Evolutionary conservation across 2,888 invertebrate species (phyloP).

Genomic region (Iphiclides podalirius): DNA sequence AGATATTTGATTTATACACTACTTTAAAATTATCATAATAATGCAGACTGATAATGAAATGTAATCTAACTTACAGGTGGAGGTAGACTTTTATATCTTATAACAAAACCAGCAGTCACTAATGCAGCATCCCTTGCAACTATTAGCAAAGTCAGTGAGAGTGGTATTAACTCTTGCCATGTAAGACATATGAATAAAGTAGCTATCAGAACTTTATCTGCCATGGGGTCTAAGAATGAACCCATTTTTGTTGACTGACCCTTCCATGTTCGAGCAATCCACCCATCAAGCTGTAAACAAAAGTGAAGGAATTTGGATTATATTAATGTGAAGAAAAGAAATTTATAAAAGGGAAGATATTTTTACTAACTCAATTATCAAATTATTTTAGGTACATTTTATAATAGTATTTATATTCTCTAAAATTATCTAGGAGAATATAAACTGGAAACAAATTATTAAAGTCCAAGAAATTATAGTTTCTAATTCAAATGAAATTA

Average conservation of each 20-base stretch:
- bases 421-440: too few species aligned
- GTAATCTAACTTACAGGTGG: constrained; percentile 93
- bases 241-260: constrained; percentile 96
- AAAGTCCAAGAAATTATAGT: too few species aligned
- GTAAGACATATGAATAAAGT: constrained; percentile 93
- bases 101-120: constrained; percentile 91
- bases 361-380: too few species aligned
- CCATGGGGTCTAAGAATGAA: constrained; percentile 97
- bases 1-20: too few species aligned
- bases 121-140: constrained; percentile 90
- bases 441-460: too few species aligned
- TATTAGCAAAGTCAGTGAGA: constrained; percentile 89
- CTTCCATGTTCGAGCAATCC: constrained; percentile 95
- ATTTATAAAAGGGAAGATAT: too few species aligned
- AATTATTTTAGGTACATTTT: too few species aligned
- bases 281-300: constrained; percentile 90
- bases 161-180: constrained; percentile 91
- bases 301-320: too few species aligned
- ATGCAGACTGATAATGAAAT: too few species aligned
- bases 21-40: background rate
- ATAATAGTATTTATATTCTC: too few species aligned
- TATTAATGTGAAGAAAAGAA: too few species aligned
- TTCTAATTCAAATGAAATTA: too few species aligned
- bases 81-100: constrained; percentile 93
- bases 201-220: constrained; percentile 96